Evolutionary conservation across 2,113 vertebrate species (phyloP).

Genomic region (Columba livia): DNA sequence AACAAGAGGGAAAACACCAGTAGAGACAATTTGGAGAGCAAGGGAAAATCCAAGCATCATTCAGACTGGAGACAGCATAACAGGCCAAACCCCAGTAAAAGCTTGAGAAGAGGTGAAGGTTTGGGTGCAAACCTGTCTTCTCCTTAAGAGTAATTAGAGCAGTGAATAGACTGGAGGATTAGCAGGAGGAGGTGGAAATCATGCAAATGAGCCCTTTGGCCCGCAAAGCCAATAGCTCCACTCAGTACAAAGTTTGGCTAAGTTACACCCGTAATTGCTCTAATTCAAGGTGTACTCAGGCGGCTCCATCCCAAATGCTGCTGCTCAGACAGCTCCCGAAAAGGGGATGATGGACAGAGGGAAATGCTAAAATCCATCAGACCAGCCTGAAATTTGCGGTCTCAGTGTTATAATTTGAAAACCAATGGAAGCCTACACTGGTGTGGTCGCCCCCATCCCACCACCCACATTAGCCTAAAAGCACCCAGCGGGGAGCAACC

Average conservation of each 20-base stretch:
- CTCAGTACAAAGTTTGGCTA: background rate
- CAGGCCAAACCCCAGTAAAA: background rate
- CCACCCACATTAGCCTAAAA: background rate
- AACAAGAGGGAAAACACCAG: background rate
- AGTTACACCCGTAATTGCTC: background rate
- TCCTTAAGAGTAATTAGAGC: fast-evolving
- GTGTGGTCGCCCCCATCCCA: fast-evolving
- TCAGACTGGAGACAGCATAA: background rate
- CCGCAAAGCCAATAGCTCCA: background rate
- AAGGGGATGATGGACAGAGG: background rate
- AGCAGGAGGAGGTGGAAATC: background rate
- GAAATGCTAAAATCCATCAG: background rate
- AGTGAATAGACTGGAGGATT: background rate
- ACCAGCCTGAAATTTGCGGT: fast-evolving
- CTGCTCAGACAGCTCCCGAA: background rate
- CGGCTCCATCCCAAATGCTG: background rate
- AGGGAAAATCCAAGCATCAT: background rate
- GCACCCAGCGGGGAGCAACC: background rate
- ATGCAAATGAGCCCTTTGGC: background rate
- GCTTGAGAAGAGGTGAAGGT: background rate
- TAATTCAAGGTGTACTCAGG: background rate
- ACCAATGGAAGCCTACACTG: fast-evolving
- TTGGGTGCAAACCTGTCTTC: background rate
- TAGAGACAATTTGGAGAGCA: background rate
- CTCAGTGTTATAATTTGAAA: fast-evolving